These are phyloP conservation scores for Globia sparganii DNA, from an alignment of 2,888 invertebrate genomes.

Conservation along the genomic window DNA sequence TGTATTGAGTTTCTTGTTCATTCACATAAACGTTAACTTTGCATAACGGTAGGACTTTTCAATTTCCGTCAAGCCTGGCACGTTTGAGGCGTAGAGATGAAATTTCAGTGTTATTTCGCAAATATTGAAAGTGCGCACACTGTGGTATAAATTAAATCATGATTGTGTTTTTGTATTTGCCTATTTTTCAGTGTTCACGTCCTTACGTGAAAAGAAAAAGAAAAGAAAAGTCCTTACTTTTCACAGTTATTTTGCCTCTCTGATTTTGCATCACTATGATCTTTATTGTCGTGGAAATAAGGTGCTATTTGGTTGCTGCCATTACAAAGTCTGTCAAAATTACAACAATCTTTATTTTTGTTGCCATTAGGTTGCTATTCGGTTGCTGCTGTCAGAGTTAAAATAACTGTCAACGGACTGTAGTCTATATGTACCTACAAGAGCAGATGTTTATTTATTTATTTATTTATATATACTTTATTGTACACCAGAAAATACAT, in stretches of 20 bases:
- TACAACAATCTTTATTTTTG: neutral
- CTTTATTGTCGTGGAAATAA: neutral
- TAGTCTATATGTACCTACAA: too few species aligned
- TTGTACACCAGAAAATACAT: too few species aligned
- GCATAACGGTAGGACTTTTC: conserved; percentile 18
- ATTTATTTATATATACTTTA: too few species aligned
- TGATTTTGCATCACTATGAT: neutral
- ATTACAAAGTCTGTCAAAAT: neutral
- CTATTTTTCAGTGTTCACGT: neutral
- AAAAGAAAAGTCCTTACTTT: too few species aligned
- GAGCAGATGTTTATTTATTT: too few species aligned
- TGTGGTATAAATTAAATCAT: neutral
- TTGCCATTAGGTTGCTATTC: neutral
- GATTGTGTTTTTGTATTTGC: neutral
- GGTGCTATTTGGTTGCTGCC: neutral
- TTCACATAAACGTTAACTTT: neutral
- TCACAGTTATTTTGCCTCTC: neutral
- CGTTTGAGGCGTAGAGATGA: neutral
- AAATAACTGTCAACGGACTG: neutral
- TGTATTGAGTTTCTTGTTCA: conserved; percentile 1
- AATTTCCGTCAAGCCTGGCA: conserved; percentile 11
- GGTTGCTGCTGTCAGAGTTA: neutral
- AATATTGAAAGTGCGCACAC: neutral
- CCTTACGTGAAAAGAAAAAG: too few species aligned
- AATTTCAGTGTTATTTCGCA: conserved; percentile 11